Base-by-base conservation (phyloP, 2,113 vertebrate species). In the Leptocoma aspasia region DNA sequence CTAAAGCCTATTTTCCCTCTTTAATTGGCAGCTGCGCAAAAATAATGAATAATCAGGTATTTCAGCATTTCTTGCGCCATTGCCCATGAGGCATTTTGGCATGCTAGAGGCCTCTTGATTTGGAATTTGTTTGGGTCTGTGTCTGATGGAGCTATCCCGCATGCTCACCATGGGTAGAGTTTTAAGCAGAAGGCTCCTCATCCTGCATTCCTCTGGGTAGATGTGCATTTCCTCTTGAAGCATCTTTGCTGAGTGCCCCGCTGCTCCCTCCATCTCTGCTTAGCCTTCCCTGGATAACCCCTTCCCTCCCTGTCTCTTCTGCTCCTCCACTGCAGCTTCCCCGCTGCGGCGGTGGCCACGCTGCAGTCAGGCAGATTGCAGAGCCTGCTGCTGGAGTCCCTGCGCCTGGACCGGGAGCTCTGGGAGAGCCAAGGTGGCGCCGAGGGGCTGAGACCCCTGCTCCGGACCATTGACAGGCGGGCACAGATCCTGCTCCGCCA, bases 281-380 rank as follows among this genome's bases (percentile, higher is more conserved):
- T 1, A 11, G 42, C 37, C 24, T 92, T 83, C 30, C 72, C 50
- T n/a, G 47, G 35, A 8, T 92, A 91, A 92, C 21, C 53, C 52
- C 13, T 93, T 86, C 45, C 28, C 41, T 66, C 57, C 50, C 7
- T 65, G 30, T 89, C 56, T 60, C 47, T 39, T 27, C 76, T 79
- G 57, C 83, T 80, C 30, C 42, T 35, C 26, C 5, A 1, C 33
- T 72, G 47, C 97, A 99, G 99, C 96, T 99, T 99, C 95, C 99
- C 99, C 0, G 97, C 97, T 10, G 93, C 60, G 1, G 98, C 97
- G 0, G 97, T 99, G 96, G 97, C 96, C 20, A 92, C 94, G 9
- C 98, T 99, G 23, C 89, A 12, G 56, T 99, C 99, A 0, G 98
- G 99, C 65, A 98, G 99, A 54, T 96, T 99, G 89, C 97, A 98